Base-by-base conservation (phyloP, 1,140 invertebrate species). In the Drosophila albomicans region DNA sequence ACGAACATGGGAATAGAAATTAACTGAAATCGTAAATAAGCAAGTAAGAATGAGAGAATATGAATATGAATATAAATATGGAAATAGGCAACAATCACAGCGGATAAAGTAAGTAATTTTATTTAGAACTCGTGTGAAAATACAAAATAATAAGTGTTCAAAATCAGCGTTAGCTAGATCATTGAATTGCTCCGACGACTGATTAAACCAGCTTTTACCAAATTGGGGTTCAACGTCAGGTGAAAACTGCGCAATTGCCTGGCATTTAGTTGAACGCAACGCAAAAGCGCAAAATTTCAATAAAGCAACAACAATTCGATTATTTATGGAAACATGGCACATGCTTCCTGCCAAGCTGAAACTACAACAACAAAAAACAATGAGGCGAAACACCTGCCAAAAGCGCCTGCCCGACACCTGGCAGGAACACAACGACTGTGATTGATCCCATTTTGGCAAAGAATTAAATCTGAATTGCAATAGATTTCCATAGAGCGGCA, bases 171-270 rank as follows among this genome's bases (percentile, higher is more conserved):
- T 15, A 25, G 4, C 13, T 5, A n/a, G 13, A 49, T 8, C 15
- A 28, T 49, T 49, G 20, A 49, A 49, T 11, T 49, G 48, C 10
- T 11, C 10, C 7, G 10, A 43, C 41, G n/a, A 43, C 1, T 16
- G 49, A 74, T 28, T 73, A 54, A 81, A 74, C 74, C 66, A 48
- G 85, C 73, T 89, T 25, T 75, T 71, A 72, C 84, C 84, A 87
- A 88, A 87, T 74, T 41, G 59, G 65, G 61, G 61, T 35, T 38
- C 52, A 71, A 41, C 35, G n/a, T 30, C 73, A 70, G 73, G 61
- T 69, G 81, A 80, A 87, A 89, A 78, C 82, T 78, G 84, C 82
- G 77, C 84, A 88, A 77, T 88, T 70, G 69, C 65, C 71, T 32
- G 32, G 30, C 32, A 63, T 69, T 46, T 75, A 30, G 8, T 13